A percentile compares a stretch with the other conserved stretches of the same genome.
These are phyloP conservation scores for Porphyrio hochstetteri DNA, from an alignment of 2,113 vertebrate species.

Conservation along the genomic window DNA sequence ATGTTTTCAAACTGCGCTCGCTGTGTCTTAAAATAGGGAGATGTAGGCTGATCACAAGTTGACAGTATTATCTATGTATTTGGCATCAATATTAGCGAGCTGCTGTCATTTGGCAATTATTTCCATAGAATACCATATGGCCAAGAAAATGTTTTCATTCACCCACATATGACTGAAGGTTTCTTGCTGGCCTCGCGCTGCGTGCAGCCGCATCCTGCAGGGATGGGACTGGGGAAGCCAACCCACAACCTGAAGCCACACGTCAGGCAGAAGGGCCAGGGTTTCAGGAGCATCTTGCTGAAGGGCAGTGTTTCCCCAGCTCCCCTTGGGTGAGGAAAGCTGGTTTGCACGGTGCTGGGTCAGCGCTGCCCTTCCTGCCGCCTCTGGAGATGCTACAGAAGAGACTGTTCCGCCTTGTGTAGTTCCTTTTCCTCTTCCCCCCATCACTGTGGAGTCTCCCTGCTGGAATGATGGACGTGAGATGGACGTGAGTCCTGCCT, in stretches of 20 bases:
- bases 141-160: slow-evolving; percentile 75
- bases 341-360: background rate
- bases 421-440: too few relatives aligned
- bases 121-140: slow-evolving; percentile 64
- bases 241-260: background rate
- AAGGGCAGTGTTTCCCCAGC: rapidly evolving
- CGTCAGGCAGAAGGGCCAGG: rapidly evolving
- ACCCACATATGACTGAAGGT: slow-evolving; percentile 44
- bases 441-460: background rate
- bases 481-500: background rate
- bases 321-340: background rate
- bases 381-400: background rate
- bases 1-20: slow-evolving; percentile 61
- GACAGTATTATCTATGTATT: slow-evolving; percentile 48
- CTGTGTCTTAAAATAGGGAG: slow-evolving; percentile 8
- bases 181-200: slow-evolving; percentile 18
- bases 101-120: slow-evolving; percentile 70
- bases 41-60: slow-evolving; percentile 41
- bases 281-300: rapidly evolving
- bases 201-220: background rate
- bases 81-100: slow-evolving; percentile 70
- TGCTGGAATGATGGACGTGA: rapidly evolving
- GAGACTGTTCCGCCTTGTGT: background rate
- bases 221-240: background rate
- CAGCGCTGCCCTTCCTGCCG: background rate